Base-by-base conservation (phyloP, 2,797 vertebrate species). In the Chloroceryle inda region DNA sequence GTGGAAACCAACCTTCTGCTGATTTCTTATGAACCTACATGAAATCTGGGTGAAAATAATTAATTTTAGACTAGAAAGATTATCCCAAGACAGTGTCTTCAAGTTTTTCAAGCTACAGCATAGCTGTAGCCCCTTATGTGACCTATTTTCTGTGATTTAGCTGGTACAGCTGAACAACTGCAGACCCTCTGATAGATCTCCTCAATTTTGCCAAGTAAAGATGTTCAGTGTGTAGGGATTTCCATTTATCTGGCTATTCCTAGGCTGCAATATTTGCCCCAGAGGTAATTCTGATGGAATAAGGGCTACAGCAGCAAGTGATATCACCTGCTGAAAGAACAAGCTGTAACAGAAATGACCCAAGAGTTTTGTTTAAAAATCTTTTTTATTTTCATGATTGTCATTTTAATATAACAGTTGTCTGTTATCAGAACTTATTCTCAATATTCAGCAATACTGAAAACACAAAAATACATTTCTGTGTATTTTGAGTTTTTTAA, bases 61-160 rank as follows among this genome's bases (percentile, higher is more conserved):
- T 76, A 12, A 33, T 26, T 75, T 94, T 42, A 21, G 21, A 24
- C 27, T 50, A 71, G 31, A 47, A 79, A 55, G 27, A 35, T 76
- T 88, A 27, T 53, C 26, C 19, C 21, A 50, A 58, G 27, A 76
- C 13, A 75, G 55, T 19, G 4, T 26, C 38, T 83, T 20, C 40
- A 44, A 67, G 47, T 17, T 76, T n/a, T 75, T 85, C 71, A 64
- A 31, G 67, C 21, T 44, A 7, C 21, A 19, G 35, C 56, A 38
- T 31, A 72, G 27, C 22, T 81, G n/a, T 74, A 69, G 16, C 13
- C n/a, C 21, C 20, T 79, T 38, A 29, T 26, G 31, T 63, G 52
- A 71, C 75, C 81, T 77, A 9, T 89, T 94, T 94, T 63, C 42
- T 83, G 24, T 64, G 19, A n/a, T 91, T 68, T 89, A 56, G 31